These are phyloP conservation scores for Drosophila pullipes DNA, from an alignment of 2,888 invertebrate genomes.

Conservation along the genomic window DNA sequence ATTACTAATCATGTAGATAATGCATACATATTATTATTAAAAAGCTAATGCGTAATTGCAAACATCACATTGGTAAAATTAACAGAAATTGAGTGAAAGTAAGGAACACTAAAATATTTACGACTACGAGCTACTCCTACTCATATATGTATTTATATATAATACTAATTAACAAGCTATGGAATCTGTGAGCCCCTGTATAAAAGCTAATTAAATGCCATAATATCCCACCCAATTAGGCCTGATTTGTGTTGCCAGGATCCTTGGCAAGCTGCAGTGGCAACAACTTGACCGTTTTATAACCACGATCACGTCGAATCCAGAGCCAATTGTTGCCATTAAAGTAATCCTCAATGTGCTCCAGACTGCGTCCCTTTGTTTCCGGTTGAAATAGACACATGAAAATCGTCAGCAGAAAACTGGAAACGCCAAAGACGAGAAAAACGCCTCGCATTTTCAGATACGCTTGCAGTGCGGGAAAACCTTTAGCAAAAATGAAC, in stretches of 20 bases:
- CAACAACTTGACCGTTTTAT: constrained; percentile 68
- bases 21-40: constrained; percentile 27
- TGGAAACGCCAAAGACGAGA: constrained; percentile 89
- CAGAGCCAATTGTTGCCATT: constrained; percentile 89
- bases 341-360: constrained; percentile 93
- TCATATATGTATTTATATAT: constrained; percentile 15
- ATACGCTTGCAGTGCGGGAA: constrained; percentile 87
- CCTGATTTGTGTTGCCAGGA: constrained; percentile 29
- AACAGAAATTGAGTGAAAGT: constrained; percentile 37
- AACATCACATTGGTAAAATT: constrained; percentile 45
- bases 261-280: constrained; percentile 48
- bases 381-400: constrained; percentile 90
- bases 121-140: constrained; percentile 36
- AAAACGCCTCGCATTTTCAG: constrained; percentile 90
- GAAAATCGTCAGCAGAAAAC: constrained; percentile 88
- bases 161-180: constrained; percentile 45
- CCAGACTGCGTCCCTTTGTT: constrained; percentile 90
- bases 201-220: constrained; percentile 29
- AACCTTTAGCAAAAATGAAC: constrained; percentile 90
- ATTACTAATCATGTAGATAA: constrained; percentile 17
- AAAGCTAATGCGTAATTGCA: constrained; percentile 41
- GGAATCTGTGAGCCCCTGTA: constrained; percentile 52
- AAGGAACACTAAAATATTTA: constrained; percentile 43
- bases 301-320: constrained; percentile 83
- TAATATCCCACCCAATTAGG: constrained; percentile 5